phyloP scores from a whole-genome alignment of 2,113 vertebrate species.

The Candoia aspera region DNA sequence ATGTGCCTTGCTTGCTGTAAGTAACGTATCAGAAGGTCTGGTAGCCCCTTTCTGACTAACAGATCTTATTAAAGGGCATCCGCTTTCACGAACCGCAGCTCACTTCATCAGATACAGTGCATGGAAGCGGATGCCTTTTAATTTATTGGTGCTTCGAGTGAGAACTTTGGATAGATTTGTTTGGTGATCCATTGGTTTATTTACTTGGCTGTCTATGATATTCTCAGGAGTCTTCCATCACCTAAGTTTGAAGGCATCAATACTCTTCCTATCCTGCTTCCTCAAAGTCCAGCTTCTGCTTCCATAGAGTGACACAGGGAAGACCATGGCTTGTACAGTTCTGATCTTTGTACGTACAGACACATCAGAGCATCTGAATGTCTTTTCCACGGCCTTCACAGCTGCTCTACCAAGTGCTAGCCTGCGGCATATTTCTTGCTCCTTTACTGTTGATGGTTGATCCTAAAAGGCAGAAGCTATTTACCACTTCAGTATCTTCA shows the following conservation, averaged over 20 bases:
- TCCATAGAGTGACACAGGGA: not conserved
- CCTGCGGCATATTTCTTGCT: not conserved
- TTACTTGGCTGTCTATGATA: not conserved
- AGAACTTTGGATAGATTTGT: not conserved
- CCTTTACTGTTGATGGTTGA: not conserved
- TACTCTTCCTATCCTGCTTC: not conserved
- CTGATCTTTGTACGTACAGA: not conserved
- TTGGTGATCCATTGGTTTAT: not conserved
- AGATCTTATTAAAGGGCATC: not conserved
- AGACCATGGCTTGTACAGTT: not conserved
- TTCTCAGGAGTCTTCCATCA: not conserved
- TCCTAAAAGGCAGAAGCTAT: not conserved
- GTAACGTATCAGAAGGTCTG: not conserved
- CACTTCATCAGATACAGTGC: not conserved
- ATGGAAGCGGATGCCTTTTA: not conserved
- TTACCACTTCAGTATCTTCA: not conserved
- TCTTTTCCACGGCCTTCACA: not conserved
- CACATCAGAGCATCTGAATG: not conserved
- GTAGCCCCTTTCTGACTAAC: not conserved
- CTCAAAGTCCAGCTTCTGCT: not conserved
- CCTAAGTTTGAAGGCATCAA: not conserved
- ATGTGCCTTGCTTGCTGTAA: not conserved
- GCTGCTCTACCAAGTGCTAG: not conserved
- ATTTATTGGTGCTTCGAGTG: not conserved
- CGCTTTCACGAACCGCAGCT: not conserved